Evolutionary conservation across 2,888 invertebrate genomes (phyloP), one percentile per base, ranked within the genome.

Genomic region (Dynastes maya): DNA sequence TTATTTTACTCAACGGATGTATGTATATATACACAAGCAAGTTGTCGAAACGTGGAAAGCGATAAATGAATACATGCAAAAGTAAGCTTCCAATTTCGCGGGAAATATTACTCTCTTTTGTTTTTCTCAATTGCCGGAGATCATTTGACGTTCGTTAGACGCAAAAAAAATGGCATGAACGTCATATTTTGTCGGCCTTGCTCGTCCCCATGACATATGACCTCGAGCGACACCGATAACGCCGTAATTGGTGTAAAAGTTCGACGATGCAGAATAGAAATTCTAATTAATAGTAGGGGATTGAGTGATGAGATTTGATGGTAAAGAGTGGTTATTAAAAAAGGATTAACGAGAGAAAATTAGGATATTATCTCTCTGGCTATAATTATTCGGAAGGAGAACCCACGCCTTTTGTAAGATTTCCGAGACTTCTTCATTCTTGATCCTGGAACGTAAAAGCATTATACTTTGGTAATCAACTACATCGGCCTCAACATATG

Each of bases 161-260:
- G 45, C 11, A 45, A 11, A 45, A 45, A 45, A 11, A 40, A 16
- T 9, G 49, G 55, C 32, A 51, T 45, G 27, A 6, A 67, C 67
- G 67, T 76, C 76, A 76, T 32, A 13, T 22, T 65, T 32, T 40
- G 63, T 77, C 65, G 78, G 82, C 80, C 82, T 81, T 82, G 81
- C 81, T 82, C 80, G 82, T 82, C 80, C 81, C 77, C 80, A 78
- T 81, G 81, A 77, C 79, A 81, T 80, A 29, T 77, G 77, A 80
- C 80, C 49, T 37, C 45, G 45, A 8, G 8, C 45, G 45, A 45
- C 32, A 22, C 3, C 37, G 72, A 72, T 72, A 72, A 72, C 72
- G 32, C 4, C 55, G 6, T 37, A n/a, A 65, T 16, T 40, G 40
- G 65, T 65, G 65, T 65, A 16, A 65, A 65, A 22, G 16, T n/a